Evolutionary conservation across 2,113 vertebrate species (phyloP).

Genomic region (Nymphicus hollandicus): DNA sequence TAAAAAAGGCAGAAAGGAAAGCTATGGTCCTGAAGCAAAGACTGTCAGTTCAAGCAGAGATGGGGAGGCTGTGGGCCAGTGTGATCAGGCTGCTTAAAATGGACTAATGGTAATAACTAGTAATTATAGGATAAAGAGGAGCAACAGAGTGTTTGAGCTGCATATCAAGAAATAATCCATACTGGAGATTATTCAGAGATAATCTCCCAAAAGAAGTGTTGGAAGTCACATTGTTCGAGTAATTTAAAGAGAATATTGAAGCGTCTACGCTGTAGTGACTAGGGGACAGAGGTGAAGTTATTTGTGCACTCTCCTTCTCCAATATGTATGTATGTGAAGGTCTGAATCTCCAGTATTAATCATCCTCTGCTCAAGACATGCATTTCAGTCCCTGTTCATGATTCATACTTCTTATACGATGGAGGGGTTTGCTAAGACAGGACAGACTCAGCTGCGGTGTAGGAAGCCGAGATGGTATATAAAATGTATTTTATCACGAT

Average conservation of each 20-base stretch:
- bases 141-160: not conserved
- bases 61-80: fast-evolving
- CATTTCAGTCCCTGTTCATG: not conserved
- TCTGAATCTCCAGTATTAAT: not conserved
- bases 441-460: not conserved
- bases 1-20: not conserved
- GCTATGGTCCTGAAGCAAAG: fast-evolving
- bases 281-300: not conserved
- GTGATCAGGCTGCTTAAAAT: not conserved
- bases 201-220: not conserved
- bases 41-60: fast-evolving
- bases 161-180: not conserved
- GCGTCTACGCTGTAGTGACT: not conserved
- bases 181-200: not conserved
- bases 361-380: not conserved
- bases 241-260: not conserved
- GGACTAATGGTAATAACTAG: not conserved
- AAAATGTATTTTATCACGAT: not conserved
- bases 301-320: not conserved
- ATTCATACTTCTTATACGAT: not conserved
- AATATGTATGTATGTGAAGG: not conserved
- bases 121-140: not conserved
- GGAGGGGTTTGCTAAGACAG: not conserved
- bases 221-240: not conserved
- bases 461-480: not conserved